Evolutionary conservation across 1,140 invertebrate genomes (phyloP).

Genomic region (Stegodyphus mimosarum): DNA sequence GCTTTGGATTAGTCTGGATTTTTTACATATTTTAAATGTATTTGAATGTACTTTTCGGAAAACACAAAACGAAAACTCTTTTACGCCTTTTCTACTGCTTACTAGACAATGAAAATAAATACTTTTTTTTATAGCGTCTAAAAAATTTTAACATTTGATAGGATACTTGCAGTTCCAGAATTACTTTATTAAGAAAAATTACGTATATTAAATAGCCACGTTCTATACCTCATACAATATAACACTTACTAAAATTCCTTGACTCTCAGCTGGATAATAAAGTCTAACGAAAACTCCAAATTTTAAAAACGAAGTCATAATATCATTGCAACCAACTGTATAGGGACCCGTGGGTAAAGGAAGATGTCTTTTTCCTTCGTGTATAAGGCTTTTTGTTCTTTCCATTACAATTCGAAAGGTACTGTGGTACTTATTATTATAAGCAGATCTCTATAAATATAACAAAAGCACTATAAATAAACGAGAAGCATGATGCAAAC

Average conservation of each 20-base stretch:
- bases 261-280: slow-evolving; percentile 62
- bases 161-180: too few species aligned
- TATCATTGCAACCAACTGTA: slow-evolving; percentile 62
- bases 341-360: slow-evolving; percentile 62
- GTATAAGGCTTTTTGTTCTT: slow-evolving; percentile 26
- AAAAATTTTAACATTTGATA: too few species aligned
- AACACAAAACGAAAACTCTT: too few species aligned
- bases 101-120: too few species aligned
- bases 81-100: too few species aligned
- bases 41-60: too few species aligned
- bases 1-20: too few species aligned
- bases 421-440: background rate
- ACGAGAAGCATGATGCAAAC: background rate
- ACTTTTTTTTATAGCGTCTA: too few species aligned
- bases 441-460: background rate
- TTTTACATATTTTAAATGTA: too few species aligned
- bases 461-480: background rate
- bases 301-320: slow-evolving; percentile 63
- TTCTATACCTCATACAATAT: background rate
- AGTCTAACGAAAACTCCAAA: slow-evolving; percentile 61
- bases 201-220: too few species aligned
- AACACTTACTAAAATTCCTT: slow-evolving; percentile 17
- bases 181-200: too few species aligned
- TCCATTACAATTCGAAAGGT: background rate
- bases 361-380: slow-evolving; percentile 54